Conservation (phyloP, 2,113 vertebrate genomes). For the Alligator sinensis region DNA sequence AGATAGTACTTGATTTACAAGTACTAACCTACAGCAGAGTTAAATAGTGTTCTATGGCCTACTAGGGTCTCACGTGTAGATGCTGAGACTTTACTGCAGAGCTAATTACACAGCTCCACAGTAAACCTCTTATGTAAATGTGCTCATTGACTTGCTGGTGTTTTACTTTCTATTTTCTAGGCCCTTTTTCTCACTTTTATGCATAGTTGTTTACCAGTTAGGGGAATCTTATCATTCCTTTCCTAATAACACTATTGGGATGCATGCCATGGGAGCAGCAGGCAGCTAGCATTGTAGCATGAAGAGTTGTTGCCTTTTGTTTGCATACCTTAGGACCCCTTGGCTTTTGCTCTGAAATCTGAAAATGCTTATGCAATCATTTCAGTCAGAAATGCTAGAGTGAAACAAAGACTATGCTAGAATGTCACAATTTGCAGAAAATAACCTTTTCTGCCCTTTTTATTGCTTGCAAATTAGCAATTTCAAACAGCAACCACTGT, state of each 20-base stretch:
- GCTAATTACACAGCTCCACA: not conserved
- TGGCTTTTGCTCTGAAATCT: not conserved
- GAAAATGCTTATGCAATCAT: conserved; percentile 24
- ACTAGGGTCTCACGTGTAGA: too few relatives aligned
- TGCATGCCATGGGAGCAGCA: not conserved
- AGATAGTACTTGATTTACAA: too few relatives aligned
- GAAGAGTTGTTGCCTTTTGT: not conserved
- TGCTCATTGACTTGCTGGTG: not conserved
- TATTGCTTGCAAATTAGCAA: conserved; percentile 48
- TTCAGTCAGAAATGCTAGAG: conserved; percentile 5
- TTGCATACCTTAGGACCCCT: not conserved
- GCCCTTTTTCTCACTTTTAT: not conserved
- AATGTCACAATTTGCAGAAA: conserved; percentile 56
- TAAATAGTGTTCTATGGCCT: too few relatives aligned
- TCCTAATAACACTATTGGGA: accelerated
- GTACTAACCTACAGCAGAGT: too few relatives aligned
- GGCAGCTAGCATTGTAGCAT: not conserved
- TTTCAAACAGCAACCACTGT: conserved; percentile 53
- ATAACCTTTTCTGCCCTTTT: conserved; percentile 45
- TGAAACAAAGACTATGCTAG: conserved; percentile 40
- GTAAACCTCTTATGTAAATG: not conserved
- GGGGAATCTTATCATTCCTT: not conserved
- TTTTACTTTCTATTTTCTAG: not conserved
- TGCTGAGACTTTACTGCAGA: not conserved
- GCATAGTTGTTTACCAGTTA: not conserved